phyloP scores from a whole-genome alignment of 2,888 invertebrate genomes.

The Podabrus alpinus region DNA sequence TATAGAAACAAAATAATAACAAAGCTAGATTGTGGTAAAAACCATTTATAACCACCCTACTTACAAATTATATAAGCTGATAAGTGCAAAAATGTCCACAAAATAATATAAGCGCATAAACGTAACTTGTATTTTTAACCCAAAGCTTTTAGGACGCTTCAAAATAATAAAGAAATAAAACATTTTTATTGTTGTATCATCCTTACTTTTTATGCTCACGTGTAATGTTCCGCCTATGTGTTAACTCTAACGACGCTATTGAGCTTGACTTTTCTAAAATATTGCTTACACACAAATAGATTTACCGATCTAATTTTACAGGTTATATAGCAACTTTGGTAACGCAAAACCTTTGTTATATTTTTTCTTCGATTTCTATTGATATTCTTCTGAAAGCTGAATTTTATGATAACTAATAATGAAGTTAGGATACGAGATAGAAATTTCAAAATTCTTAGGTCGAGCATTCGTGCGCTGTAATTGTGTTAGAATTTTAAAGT shows the following conservation, averaged over 20 bases:
- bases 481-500: too few species aligned
- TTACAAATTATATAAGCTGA: not conserved
- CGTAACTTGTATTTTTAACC: not conserved
- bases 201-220: not conserved
- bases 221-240: not conserved
- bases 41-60: not conserved
- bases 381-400: not conserved
- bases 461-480: not conserved
- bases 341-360: not conserved
- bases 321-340: not conserved
- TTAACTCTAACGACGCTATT: not conserved
- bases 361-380: not conserved
- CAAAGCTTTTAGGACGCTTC: not conserved
- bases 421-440: not conserved
- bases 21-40: not conserved
- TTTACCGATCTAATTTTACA: not conserved
- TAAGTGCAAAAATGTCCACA: not conserved
- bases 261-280: not conserved
- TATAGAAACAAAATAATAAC: not conserved
- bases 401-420: not conserved
- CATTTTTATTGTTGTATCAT: not conserved
- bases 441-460: not conserved
- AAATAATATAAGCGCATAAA: not conserved
- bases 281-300: not conserved
- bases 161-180: not conserved